Base-by-base conservation (phyloP, 2,113 vertebrate species). In the Scartelaos histophorus region DNA sequence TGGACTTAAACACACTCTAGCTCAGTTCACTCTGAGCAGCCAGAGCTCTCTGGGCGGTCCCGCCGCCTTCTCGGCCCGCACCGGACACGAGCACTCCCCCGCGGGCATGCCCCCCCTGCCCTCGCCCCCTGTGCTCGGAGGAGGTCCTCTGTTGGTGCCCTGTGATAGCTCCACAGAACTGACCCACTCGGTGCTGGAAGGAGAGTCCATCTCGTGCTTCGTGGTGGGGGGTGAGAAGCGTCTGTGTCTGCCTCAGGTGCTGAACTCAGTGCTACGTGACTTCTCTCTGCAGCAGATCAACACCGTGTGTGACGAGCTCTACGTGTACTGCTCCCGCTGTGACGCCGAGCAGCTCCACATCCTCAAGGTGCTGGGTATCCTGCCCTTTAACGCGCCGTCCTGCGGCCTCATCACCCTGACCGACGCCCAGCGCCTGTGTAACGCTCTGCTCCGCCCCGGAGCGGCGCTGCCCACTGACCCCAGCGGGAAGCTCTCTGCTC, bases 251-350 rank as follows among this genome's bases (percentile, higher is more conserved):
- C 97, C 98, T 69, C 97, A 99, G 82, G 97, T 99, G 74, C 93
- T 99, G 87, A 99, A 99, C 93, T 99, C 98, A 0, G 98, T 99
- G 62, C 95, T 99, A 54, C 95, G 96, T 24, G 97, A 98, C 88
- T 99, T 97, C 82, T 97, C 98, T 0, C 89, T 99, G 85, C 98
- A 99, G 79, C 98, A 99, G 88, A 99, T 99, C 88, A 99, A 99
- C 76, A 96, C 95, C 0, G 96, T 99, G 56, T 99, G 97, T 13
- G 97, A 99, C 0, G 97, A 99, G 82, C 93, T 99, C 49, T 99
- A 98, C 25, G 97, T 99, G 43, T 98, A 99, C 88, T 99, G 98
- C 82, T 98, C 98, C 0, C 94, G 97, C 64, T 99, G 98, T 70
- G 96, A 97, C 9, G 96, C 95, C 0, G 96, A 98, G 87, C 97